Conservation (phyloP, 2,888 invertebrate genomes). For the Heliconius hortense region DNA sequence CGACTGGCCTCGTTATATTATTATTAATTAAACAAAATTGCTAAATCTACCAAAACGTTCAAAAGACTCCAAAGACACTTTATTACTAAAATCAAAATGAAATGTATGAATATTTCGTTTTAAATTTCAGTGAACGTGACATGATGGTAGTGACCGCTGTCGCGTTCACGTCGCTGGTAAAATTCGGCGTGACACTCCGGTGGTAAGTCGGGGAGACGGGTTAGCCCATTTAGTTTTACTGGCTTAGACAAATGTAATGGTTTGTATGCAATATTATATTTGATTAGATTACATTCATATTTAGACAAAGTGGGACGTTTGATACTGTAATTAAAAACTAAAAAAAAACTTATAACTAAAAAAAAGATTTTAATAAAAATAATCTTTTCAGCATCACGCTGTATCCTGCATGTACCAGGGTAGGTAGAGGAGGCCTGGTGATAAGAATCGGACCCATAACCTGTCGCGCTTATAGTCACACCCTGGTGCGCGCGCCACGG, state of each 20-base stretch:
- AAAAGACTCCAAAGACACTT: neutral
- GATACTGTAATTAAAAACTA: neutral
- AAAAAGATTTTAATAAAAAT: no score
- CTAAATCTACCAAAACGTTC: neutral
- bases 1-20: no score
- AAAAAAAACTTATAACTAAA: neutral
- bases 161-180: conserved; percentile 46
- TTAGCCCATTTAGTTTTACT: conserved; percentile 37
- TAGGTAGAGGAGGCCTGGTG: no score
- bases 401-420: no score
- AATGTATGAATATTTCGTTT: conserved; percentile 8
- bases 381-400: no score
- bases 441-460: no score
- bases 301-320: neutral
- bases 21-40: neutral
- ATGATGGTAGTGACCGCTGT: conserved; percentile 34
- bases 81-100: conserved; percentile 4
- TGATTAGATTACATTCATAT: neutral
- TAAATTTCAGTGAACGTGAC: conserved; percentile 27
- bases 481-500: no score
- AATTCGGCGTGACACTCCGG: conserved; percentile 42
- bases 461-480: no score
- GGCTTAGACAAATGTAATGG: conserved; percentile 19
- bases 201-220: conserved; percentile 25
- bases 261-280: conserved; percentile 7